Conservation (phyloP, 2,888 invertebrate species). For the Nezara viridula region DNA sequence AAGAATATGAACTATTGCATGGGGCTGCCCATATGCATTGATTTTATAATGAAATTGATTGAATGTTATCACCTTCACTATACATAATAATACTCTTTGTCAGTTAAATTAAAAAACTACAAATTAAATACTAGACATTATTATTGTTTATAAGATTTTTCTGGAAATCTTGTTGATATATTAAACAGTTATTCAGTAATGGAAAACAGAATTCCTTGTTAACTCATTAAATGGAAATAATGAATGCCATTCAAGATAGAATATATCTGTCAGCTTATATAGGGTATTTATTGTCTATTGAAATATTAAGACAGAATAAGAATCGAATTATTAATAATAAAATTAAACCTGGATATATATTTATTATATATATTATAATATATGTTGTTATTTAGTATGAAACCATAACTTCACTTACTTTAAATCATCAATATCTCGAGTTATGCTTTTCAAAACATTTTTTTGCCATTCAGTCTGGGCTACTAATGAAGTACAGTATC, state of each 20-base stretch:
- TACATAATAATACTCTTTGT: too few relatives aligned
- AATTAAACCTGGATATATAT: neutral
- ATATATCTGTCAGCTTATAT: neutral
- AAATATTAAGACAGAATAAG: neutral
- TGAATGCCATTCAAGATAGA: neutral
- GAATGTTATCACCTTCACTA: too few relatives aligned
- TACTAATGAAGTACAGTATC: neutral
- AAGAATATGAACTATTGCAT: too few relatives aligned
- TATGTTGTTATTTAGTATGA: neutral
- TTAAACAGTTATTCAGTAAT: neutral
- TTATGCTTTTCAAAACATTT: slow-evolving; percentile 47
- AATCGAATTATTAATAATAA: neutral
- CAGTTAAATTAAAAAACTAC: too few relatives aligned
- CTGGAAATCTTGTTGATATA: neutral
- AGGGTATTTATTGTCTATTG: neutral
- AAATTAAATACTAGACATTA: too few relatives aligned
- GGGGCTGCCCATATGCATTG: too few relatives aligned
- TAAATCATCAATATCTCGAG: slow-evolving; percentile 45
- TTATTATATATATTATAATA: too few relatives aligned
- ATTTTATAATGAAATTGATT: too few relatives aligned
- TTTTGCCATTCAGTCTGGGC: slow-evolving; percentile 53
- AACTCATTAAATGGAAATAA: neutral
- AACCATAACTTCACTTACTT: slow-evolving; percentile 43
- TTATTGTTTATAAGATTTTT: too few relatives aligned
- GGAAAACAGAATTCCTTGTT: neutral